phyloP scores from a whole-genome alignment of 2,113 vertebrate genomes.

The Rhadina sibilatrix region DNA sequence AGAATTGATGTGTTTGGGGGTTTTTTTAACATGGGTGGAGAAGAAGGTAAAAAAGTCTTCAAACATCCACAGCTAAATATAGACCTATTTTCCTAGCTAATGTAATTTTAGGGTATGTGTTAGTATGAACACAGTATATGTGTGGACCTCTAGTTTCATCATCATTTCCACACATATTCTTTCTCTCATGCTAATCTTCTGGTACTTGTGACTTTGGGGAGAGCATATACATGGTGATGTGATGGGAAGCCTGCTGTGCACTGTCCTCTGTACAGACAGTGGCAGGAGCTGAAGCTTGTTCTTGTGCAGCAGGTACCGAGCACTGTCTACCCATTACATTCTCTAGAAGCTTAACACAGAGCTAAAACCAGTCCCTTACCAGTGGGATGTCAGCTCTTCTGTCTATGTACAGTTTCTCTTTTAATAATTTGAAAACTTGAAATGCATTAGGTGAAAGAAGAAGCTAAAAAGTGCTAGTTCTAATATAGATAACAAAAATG shows the following conservation, averaged over 20 bases:
- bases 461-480: not conserved
- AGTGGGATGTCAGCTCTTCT: not conserved
- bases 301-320: not conserved
- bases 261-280: not conserved
- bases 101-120: not conserved
- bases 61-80: not conserved
- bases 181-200: not conserved
- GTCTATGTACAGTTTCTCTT: not conserved
- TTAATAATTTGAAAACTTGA: not conserved
- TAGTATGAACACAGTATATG: not conserved
- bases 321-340: not conserved
- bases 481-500: not conserved
- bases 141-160: not conserved
- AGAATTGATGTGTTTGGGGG: not conserved
- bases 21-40: not conserved
- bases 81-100: not conserved
- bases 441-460: not conserved
- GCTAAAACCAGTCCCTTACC: not conserved
- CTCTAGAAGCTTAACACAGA: not conserved
- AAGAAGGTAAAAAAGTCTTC: not conserved
- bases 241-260: not conserved
- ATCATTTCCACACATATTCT: not conserved
- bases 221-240: not conserved
- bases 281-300: not conserved
- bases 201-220: not conserved